Evolutionary conservation across 2,113 vertebrate species (phyloP), one percentile per base, ranked within the genome.

Genomic region (Charina bottae): DNA sequence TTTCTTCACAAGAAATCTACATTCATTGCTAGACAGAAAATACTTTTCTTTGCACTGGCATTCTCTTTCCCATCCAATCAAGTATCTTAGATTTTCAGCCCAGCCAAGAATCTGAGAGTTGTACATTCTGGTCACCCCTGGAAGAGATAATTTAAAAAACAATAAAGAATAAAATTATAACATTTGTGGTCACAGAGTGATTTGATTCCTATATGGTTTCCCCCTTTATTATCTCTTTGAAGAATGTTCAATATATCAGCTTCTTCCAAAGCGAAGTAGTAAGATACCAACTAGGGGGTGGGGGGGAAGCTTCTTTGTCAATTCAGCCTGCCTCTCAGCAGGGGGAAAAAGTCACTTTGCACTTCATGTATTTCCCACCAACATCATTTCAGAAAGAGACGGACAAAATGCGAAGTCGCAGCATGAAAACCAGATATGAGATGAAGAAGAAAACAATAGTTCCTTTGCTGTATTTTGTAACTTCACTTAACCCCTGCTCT

Each of bases 301-400:
- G 21, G 85, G 28, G 53, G 83, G 96, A 93, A 95, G 33, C 17
- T 96, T 96, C 92, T 97, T 94, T 96, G 97, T 97, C 97, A 95
- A 95, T 97, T 97, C 97, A 92, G 95, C 78, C 91, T 93, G 85
- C 93, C 94, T 94, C 97, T 95, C 97, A 97, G 97, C 96, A 96
- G 97, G 97, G 92, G 93, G 95, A 94, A 93, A 95, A 96, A 97
- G 97, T 94, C 98, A 98, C 96, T 98, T 97, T 96, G 94, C 97
- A 96, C 97, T 96, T 97, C 87, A 53, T 94, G 96, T 95, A 96
- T 96, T 98, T 97, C 94, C 94, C 95, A 97, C 96, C 96, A 97
- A 97, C 96, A 97, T 97, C 96, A 97, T 97, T 97, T 97, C 96
- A 97, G 97, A 96, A 96, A 88, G 95, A 96, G 95, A 95, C 89